Evolutionary conservation across 2,797 vertebrate species (phyloP), one percentile per base, ranked within the genome.

Genomic region (Lithobates sylvaticus): DNA sequence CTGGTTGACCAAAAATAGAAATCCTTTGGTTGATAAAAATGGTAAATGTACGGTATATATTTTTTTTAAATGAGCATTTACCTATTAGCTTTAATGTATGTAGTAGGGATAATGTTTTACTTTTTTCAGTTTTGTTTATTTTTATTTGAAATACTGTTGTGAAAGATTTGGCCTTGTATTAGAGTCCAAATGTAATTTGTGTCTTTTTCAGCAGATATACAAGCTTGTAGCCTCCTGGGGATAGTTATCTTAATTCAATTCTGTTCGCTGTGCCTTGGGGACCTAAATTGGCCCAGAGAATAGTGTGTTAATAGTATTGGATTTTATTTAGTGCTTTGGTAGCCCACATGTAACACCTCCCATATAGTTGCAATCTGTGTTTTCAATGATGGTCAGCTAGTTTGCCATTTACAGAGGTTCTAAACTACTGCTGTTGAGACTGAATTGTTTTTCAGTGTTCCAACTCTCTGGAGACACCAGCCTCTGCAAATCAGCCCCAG

Each of bases 311-410:
- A 75, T 72, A 67, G 32, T 26, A 86, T 39, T 65, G 70, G 27
- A 54, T 74, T 68, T 42, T 69, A 68, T 81, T 85, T 75, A 86
- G 44, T 42, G n/a, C 21, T 69, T 39, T 88, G 13, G 21, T 86
- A 88, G 18, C 44, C 69, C 89, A 58, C 69, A 47, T 83, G 84
- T 84, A 7, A 88, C 81, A 83, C 10, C 75, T 67, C 61, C 84
- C 26, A 23, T 72, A 71, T 58, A 44, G 8, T 32, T 54, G 32
- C 76, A 79, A 15, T 75, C 42, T 12, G 8, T n/a, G 69, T 74
- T 73, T 78, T 86, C 39, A 80, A 1, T 78, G 68, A 79, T 54
- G 42, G 7, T 23, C 39, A 76, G 8, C 5, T 39, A 81, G n/a
- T 10, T 44, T 85, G 32, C 83, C 42, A 21, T 89, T 86, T 85